These are phyloP conservation scores for Gymnoscopelus microlampas DNA, from an alignment of 2,797 vertebrate genomes.

Conservation along the genomic window DNA sequence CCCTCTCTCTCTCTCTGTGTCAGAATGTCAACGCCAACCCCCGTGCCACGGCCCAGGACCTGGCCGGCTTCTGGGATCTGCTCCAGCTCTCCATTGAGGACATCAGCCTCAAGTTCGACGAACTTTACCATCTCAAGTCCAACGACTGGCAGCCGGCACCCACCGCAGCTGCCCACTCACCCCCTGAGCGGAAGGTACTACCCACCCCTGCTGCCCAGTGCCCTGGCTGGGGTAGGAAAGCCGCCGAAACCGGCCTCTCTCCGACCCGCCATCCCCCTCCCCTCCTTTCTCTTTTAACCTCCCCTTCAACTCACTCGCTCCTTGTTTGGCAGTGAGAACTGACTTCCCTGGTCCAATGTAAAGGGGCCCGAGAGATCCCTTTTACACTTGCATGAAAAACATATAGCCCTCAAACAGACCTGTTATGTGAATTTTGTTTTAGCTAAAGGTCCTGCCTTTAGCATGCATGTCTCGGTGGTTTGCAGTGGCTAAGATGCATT, in stretches of 20 bases:
- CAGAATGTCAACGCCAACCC: conserved; percentile 95
- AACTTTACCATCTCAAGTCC: conserved; percentile 98
- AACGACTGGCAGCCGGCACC: conserved; percentile 90
- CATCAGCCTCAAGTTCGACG: conserved; percentile 99
- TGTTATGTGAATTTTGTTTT: conserved; percentile 38
- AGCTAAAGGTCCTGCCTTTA: conserved; percentile 68
- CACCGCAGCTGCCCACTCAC: conserved; percentile 76
- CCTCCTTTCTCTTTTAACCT: conserved; percentile 59
- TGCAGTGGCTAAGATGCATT: conserved; percentile 50
- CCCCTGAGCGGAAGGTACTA: conserved; percentile 94
- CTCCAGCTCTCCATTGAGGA: conserved; percentile 99
- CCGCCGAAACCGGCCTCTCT: conserved; percentile 81
- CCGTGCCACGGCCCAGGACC: conserved; percentile 94
- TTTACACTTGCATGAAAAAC: conserved; percentile 74
- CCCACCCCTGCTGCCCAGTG: conserved; percentile 82
- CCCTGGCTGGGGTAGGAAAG: conserved; percentile 84
- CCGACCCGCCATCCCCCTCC: conserved; percentile 74
- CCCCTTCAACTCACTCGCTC: conserved; percentile 30
- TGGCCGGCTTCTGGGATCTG: conserved; percentile 99
- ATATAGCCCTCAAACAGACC: conserved; percentile 68
- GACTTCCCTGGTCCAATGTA: conserved; percentile 51
- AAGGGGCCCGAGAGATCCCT: conserved; percentile 60
- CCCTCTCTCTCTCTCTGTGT: conserved; percentile 30
- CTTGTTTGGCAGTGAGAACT: conserved; percentile 58
- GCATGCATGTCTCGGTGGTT: conserved; percentile 69